These are phyloP conservation scores for Temnothorax longispinosus DNA, from an alignment of 1,140 invertebrate species.

Conservation along the genomic window DNA sequence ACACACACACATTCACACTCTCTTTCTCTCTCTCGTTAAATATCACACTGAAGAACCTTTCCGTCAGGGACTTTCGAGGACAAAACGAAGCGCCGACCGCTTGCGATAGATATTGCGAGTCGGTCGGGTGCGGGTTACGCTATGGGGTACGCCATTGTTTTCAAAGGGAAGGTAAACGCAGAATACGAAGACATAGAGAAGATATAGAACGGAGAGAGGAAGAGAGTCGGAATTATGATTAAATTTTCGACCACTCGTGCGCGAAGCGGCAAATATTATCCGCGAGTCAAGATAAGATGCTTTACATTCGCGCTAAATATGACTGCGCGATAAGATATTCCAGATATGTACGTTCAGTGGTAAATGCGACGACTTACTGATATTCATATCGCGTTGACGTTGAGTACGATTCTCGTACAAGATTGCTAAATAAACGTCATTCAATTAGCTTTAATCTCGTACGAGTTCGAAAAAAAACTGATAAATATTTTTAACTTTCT, in stretches of 20 bases:
- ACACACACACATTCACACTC: background rate
- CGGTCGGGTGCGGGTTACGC: conserved; percentile 46
- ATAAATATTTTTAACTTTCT: background rate
- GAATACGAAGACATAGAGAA: background rate
- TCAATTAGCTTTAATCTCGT: background rate
- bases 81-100: conserved; percentile 71
- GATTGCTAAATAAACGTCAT: conserved; percentile 17
- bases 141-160: conserved; percentile 40
- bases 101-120: conserved; percentile 69
- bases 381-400: conserved; percentile 4
- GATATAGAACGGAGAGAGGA: background rate
- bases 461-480: background rate
- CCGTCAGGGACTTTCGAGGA: conserved; percentile 78
- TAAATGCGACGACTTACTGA: conserved; percentile 5
- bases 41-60: conserved; percentile 76
- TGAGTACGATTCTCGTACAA: background rate
- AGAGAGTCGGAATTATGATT: conserved; percentile 43
- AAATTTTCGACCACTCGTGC: conserved; percentile 21
- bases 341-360: background rate
- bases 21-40: conserved; percentile 75
- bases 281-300: background rate
- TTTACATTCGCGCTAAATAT: conserved; percentile 41
- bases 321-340: conserved; percentile 41
- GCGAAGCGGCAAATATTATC: conserved; percentile 29
- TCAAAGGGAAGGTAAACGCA: background rate